phyloP scores from a whole-genome alignment of 1,140 invertebrate species.

The Sminthurinus signatus region DNA sequence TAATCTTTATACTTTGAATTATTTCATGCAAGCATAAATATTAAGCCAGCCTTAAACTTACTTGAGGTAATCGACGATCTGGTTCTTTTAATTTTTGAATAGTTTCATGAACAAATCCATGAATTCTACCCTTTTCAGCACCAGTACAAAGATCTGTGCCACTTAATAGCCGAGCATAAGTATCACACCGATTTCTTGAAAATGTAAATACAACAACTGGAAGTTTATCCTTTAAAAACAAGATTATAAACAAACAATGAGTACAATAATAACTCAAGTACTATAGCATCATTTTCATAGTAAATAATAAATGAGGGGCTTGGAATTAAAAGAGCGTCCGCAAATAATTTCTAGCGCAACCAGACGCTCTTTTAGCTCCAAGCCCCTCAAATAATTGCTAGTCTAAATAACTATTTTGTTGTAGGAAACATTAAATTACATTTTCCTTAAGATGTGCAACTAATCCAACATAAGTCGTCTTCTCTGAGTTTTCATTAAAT shows the following conservation, averaged over 20 bases:
- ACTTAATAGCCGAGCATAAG: slow-evolving; percentile 62
- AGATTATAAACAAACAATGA: neutral
- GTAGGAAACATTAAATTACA: slow-evolving; percentile 28
- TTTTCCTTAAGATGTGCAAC: slow-evolving; percentile 66
- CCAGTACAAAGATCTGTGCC: slow-evolving; percentile 73
- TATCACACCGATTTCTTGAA: slow-evolving; percentile 80
- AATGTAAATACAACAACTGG: slow-evolving; percentile 93
- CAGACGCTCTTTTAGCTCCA: no score
- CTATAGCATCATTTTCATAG: neutral
- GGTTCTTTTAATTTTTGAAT: slow-evolving; percentile 73
- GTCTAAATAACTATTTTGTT: no score
- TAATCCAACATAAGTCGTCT: slow-evolving; percentile 77
- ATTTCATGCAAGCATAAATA: neutral
- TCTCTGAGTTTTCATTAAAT: slow-evolving; percentile 53
- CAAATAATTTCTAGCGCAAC: no score
- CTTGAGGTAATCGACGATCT: slow-evolving; percentile 84
- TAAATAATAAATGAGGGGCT: no score
- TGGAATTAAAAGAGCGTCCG: no score
- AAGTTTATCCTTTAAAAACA: slow-evolving; percentile 60
- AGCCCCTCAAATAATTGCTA: no score
- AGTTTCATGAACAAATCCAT: slow-evolving; percentile 74
- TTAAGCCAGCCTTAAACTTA: slow-evolving; percentile 46
- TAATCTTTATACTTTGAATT: slow-evolving; percentile 16
- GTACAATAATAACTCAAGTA: neutral
- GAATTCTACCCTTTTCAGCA: slow-evolving; percentile 74